Percentiles rank a stretch among this genome's conserved stretches.
Evolutionary conservation across 1,140 invertebrate genomes (phyloP).

Genomic region (Rhagoletis pomonella): DNA sequence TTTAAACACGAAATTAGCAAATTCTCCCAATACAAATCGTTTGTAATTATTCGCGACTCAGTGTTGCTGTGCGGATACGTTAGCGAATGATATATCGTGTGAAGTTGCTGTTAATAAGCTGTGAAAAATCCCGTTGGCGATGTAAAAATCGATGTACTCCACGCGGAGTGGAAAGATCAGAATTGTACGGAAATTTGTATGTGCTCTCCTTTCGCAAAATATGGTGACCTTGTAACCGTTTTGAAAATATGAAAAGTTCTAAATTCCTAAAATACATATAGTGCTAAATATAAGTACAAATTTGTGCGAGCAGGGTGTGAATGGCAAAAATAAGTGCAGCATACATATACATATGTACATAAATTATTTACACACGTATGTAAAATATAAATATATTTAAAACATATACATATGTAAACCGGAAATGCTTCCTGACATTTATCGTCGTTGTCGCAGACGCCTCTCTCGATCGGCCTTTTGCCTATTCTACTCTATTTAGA

Average conservation of each 20-base stretch:
- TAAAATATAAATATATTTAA: no score
- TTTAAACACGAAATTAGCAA: no score
- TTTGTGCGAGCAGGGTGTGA: no score
- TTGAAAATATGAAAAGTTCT: conserved; percentile 1
- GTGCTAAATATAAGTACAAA: no score
- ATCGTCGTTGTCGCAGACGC: neutral
- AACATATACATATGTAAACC: neutral
- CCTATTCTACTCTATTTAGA: neutral
- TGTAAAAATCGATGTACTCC: conserved; percentile 30
- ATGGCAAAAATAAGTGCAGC: neutral
- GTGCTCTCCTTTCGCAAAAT: neutral
- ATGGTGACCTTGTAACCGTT: conserved; percentile 11
- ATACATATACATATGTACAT: neutral
- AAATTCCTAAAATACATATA: conserved; percentile 17
- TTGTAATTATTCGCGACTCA: no score
- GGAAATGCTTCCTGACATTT: conserved; percentile 1
- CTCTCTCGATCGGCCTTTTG: neutral
- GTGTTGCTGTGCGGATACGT: neutral
- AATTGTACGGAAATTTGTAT: conserved; percentile 21
- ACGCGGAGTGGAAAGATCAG: conserved; percentile 38
- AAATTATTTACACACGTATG: neutral
- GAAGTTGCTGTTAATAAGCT: conserved; percentile 17
- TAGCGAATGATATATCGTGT: conserved; percentile 39
- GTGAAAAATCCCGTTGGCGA: conserved; percentile 19
- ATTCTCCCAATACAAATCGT: no score